Evolutionary conservation across 2,113 vertebrate species (phyloP).

Genomic region (Empidonax alnorum): DNA sequence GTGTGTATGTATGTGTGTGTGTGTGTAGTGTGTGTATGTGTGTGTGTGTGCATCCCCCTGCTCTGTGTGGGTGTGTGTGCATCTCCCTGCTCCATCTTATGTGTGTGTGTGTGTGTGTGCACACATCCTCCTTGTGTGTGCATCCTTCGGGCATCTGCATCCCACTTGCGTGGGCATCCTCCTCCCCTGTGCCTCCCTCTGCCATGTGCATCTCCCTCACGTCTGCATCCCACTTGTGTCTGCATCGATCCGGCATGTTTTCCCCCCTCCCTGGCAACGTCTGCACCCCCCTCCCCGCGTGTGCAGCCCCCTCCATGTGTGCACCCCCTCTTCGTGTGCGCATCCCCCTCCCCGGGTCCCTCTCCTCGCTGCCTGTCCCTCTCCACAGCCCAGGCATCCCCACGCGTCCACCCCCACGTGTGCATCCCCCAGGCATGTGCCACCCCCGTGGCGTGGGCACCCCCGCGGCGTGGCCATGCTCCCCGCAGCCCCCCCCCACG

Average conservation of each 20-base stretch:
- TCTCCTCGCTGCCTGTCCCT: not conserved
- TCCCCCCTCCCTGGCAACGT: not conserved
- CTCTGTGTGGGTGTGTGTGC: not conserved
- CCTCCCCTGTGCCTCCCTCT: slow-evolving; percentile 9
- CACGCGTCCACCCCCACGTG: not conserved
- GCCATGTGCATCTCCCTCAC: not conserved
- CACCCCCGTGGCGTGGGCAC: not conserved
- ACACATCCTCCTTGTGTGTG: not conserved
- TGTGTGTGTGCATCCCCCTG: too few relatives aligned
- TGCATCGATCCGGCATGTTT: not conserved
- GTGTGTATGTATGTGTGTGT: not conserved
- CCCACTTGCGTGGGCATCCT: slow-evolving; percentile 26
- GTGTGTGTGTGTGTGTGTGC: not conserved
- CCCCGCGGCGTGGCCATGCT: not conserved
- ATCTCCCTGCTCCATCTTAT: not conserved
- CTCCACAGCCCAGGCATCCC: not conserved
- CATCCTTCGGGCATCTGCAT: not conserved
- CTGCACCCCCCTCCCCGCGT: not conserved
- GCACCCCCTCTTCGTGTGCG: not conserved
- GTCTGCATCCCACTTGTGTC: not conserved
- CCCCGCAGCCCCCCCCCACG: not conserved
- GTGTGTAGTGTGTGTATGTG: too few relatives aligned
- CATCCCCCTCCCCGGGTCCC: not conserved
- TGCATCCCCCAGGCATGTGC: not conserved
- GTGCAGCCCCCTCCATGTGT: not conserved